A percentile compares a stretch with the other conserved stretches of the same genome.
These are phyloP conservation scores for Eupeodes latifasciatus DNA, from an alignment of 2,888 invertebrate species.

Conservation along the genomic window DNA sequence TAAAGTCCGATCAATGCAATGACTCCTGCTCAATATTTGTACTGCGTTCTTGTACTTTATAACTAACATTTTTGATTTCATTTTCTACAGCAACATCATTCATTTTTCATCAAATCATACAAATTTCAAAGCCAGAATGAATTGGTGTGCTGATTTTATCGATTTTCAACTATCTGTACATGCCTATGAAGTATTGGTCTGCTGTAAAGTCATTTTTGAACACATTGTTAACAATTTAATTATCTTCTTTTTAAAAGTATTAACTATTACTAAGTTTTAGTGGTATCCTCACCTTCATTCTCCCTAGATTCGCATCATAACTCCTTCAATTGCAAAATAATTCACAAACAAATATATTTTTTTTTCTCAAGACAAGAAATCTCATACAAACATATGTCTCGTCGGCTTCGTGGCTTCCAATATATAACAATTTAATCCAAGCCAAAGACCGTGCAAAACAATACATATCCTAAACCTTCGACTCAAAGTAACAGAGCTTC, in stretches of 20 bases:
- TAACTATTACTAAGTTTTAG: background rate
- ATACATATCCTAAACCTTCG: background rate
- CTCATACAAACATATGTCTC: constrained; percentile 21
- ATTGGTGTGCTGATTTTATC: no score
- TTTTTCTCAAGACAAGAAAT: constrained; percentile 41
- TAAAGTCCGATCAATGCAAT: no score
- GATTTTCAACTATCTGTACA: no score
- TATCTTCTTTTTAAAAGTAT: background rate
- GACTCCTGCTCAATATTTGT: no score
- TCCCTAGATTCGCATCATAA: constrained; percentile 2
- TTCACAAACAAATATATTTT: constrained; percentile 18
- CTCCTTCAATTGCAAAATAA: constrained; percentile 6
- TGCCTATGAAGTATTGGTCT: background rate
- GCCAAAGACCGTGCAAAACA: constrained; percentile 7
- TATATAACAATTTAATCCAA: constrained; percentile 30
- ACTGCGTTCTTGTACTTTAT: no score
- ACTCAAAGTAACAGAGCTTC: constrained; percentile 35
- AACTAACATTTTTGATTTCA: no score
- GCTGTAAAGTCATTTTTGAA: background rate
- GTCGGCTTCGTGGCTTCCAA: constrained; percentile 6
- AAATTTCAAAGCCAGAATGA: no score
- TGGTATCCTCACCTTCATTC: background rate
- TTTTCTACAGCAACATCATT: no score
- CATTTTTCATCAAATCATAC: no score
- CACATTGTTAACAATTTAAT: background rate